A percentile compares a stretch with the other conserved stretches of the same genome.
Evolutionary conservation across 2,888 invertebrate genomes (phyloP).

Genomic region (Himalopsyche japonica): DNA sequence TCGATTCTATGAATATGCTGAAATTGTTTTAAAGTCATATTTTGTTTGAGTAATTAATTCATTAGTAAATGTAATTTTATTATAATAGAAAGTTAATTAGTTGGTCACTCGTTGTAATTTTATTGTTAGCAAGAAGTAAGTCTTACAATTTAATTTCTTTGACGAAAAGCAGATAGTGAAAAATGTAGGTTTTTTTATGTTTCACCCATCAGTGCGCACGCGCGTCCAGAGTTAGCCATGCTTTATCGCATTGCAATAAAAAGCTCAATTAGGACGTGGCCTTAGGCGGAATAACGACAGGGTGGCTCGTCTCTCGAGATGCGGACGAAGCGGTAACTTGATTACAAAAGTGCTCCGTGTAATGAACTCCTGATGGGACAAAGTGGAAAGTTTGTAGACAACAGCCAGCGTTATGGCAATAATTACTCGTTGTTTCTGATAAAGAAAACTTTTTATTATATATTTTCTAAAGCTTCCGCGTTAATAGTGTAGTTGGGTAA

Average conservation of each 20-base stretch:
- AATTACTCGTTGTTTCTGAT: neutral
- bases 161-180: too few relatives aligned
- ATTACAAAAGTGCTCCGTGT: neutral
- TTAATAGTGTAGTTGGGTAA: neutral
- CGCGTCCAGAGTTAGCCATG: neutral
- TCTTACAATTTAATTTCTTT: too few relatives aligned
- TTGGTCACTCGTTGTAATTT: too few relatives aligned
- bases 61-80: too few relatives aligned
- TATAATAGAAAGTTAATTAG: too few relatives aligned
- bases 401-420: neutral
- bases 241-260: neutral
- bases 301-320: neutral
- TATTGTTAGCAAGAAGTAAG: too few relatives aligned
- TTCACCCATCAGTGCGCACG: neutral
- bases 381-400: slow-evolving; percentile 1
- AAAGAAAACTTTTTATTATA: neutral
- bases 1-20: too few relatives aligned
- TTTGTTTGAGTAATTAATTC: too few relatives aligned
- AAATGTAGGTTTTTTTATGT: too few relatives aligned
- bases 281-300: neutral
- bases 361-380: neutral
- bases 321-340: neutral
- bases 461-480: neutral
- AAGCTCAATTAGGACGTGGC: neutral
- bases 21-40: too few relatives aligned